Base-by-base conservation (phyloP, 2,888 invertebrate genomes). In the Eupithecia exiguata region DNA sequence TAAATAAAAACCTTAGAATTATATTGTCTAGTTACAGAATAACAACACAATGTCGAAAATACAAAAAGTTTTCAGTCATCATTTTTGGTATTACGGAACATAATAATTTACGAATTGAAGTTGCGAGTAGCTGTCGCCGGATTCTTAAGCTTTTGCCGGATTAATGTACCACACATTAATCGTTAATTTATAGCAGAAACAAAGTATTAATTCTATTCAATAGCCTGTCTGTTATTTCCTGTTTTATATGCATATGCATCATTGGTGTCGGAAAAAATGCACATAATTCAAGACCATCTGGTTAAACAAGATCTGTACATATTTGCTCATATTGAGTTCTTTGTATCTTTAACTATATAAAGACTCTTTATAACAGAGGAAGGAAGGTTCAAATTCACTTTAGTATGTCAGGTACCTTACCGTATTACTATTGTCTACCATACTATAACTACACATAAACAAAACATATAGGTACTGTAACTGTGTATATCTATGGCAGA, bases 201-300 rank as follows among this genome's bases (percentile, higher is more conserved):
- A 38, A 49, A 30, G n/a, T 66, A 49, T 58, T 53, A 14, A 53
- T 25, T 66, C 0, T 67, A 61, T 67, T 30, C 21, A 38, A 61
- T 71, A 16, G 10, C 30, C 30, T 4, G 4, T n/a, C 25, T 61
- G 71, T 43, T 43, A 35, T 21, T 67, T 67, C 43, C 43, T 67
- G 36, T 35, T 66, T 67, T 58, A 66, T 30, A 30, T 4, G 30
- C 30, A 30, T 30, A 30, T 71, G 40, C 61, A 71, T 71, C 67
- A 71, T 58, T 25, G 10, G 53, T 61, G 21, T 43, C 43, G 14
- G n/a, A 43, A 61, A 58, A 40, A 43, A 62, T 35, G 62, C 43
- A 35, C 30, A 40, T 38, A 40, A 69, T 61, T 38, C 38, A 67
- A 71, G 53, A 71, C 12, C 69, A 69, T 61, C 69, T 69, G 62